Percentiles rank a stretch among this genome's conserved stretches.
phyloP scores from a whole-genome alignment of 2,888 invertebrate species.

The Neoascia interrupta region DNA sequence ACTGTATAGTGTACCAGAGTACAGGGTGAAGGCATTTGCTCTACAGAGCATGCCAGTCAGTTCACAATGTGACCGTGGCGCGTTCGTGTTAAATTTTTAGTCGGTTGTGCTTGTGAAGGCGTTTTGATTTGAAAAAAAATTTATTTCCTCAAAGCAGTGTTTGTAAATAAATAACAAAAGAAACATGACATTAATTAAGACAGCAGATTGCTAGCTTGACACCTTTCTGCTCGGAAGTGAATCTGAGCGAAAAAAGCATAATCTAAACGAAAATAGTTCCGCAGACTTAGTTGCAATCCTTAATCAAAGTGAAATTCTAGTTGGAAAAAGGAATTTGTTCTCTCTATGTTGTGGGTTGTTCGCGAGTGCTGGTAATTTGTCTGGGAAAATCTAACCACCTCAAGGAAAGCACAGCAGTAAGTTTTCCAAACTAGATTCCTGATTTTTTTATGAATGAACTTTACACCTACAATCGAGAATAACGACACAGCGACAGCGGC shows the following conservation, averaged over 20 bases:
- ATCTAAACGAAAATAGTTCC: constrained; percentile 14
- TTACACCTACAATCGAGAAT: constrained; percentile 56
- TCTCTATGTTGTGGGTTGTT: constrained; percentile 22
- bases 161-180: constrained; percentile 15
- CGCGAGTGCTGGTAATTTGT: too few relatives aligned
- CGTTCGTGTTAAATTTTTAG: constrained; percentile 39
- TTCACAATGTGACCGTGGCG: constrained; percentile 63
- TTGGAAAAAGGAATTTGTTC: not conserved
- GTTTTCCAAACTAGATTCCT: constrained; percentile 28
- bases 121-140: constrained; percentile 2
- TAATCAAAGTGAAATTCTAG: constrained; percentile 41
- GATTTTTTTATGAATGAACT: constrained; percentile 61
- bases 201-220: too few relatives aligned
- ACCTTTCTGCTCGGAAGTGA: constrained; percentile 31
- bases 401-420: constrained; percentile 43
- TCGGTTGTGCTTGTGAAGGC: too few relatives aligned
- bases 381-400: too few relatives aligned
- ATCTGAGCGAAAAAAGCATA: too few relatives aligned
- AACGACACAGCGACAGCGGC: not conserved
- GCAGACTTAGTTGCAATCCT: constrained; percentile 57
- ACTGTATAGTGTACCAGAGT: constrained; percentile 13
- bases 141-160: not conserved
- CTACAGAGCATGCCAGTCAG: constrained; percentile 54
- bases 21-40: constrained; percentile 57
- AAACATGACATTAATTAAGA: too few relatives aligned